Base-by-base conservation (phyloP, 2,888 invertebrate species). In the Meteorus cinctellus region DNA sequence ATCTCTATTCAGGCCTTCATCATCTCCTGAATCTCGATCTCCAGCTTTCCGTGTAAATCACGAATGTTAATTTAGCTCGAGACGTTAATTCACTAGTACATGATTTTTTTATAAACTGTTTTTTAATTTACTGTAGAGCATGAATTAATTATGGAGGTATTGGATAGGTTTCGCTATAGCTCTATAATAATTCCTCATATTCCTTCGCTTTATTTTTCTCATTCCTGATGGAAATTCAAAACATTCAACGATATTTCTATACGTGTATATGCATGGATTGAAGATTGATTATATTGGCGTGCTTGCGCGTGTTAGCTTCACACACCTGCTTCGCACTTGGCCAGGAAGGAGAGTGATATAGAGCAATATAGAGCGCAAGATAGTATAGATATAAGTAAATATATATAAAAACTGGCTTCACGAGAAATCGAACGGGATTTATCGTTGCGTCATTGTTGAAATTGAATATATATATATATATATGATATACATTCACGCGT, bases 51-150 rank as follows among this genome's bases (percentile, higher is more conserved):
- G 71, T 71, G 73, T 48, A 48, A 45, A 63, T 62, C 79, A 74
- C 72, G 74, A 76, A 77, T 59, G 70, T 67, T 76, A 76, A 78
- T 79, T 78, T 78, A 34, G 45, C 74, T 73, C 55, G 60, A 59
- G 77, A 19, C 1, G 67, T 55, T 79, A 76, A 79, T 79, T 79
- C 76, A 77, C 74, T 48, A 75, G 66, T 14, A 14, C 48, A 31
- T n/a, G 51, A 29, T 45, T 71, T 71, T 34, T 71, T 48, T 68
- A 41, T 41, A 19, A 36, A 34, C 29, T 34, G 27, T 34, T 65
- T 19, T 34, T 27, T 8, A 62, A 31, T 29, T 27, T 62, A 24
- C 10, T 62, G 3, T 16, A 31, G 31, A 34, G 16, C 34, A 19
- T 41, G 19, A 41, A 34, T 41, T 66, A 66, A 66, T 66, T 66